Conservation (phyloP, 2,113 vertebrate species). For the Donacobius atricapilla region DNA sequence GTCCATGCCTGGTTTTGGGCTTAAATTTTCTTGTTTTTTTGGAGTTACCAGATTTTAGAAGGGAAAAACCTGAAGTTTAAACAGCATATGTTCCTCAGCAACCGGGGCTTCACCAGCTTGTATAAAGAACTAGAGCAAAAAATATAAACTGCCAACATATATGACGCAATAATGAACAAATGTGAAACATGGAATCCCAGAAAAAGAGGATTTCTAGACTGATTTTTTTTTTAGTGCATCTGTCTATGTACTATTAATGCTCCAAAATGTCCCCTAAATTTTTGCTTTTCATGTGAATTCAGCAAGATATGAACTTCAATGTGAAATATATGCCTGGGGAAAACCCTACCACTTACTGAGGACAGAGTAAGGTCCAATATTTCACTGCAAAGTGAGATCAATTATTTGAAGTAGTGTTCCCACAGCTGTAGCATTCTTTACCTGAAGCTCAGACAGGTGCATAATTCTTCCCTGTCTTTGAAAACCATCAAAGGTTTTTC, state of each 20-base stretch:
- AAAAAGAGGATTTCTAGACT: neutral
- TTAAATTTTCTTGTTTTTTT: neutral
- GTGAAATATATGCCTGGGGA: neutral
- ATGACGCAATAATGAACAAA: neutral
- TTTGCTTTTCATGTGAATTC: neutral
- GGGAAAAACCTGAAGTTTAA: neutral
- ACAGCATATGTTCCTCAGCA: neutral
- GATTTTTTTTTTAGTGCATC: neutral
- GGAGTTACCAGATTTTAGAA: neutral
- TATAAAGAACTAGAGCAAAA: neutral
- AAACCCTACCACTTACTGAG: neutral
- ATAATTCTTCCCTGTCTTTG: conserved; percentile 63
- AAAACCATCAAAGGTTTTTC: conserved; percentile 64
- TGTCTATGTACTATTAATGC: neutral
- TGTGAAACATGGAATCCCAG: neutral
- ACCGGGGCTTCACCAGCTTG: rapidly evolving
- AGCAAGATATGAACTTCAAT: neutral
- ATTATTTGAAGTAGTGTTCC: conserved; percentile 47
- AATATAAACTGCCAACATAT: neutral
- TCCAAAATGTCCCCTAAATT: neutral
- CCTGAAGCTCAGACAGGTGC: conserved; percentile 52
- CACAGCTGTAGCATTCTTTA: conserved; percentile 60
- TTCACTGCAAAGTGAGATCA: neutral
- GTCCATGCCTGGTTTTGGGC: neutral
- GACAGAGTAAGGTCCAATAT: conserved; percentile 35